phyloP scores from a whole-genome alignment of 1,140 invertebrate genomes.

The Triops longicaudatus region DNA sequence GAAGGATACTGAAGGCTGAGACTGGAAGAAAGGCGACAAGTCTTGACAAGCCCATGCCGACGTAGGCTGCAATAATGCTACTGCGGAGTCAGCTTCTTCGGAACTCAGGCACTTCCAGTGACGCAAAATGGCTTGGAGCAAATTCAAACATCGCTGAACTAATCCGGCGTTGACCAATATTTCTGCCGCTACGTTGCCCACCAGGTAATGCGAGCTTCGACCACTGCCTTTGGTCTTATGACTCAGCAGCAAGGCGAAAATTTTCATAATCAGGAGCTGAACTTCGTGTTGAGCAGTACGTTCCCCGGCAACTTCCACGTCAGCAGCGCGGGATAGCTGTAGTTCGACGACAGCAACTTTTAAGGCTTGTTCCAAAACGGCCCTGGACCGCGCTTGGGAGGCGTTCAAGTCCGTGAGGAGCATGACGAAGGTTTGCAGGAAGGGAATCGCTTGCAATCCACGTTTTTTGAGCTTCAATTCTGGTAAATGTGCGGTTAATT shows the following conservation, averaged over 20 bases:
- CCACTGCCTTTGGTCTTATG: slow-evolving; percentile 37
- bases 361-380: slow-evolving; percentile 64
- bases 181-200: slow-evolving; percentile 64
- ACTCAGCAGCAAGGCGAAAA: slow-evolving; percentile 48
- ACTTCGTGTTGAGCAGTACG: slow-evolving; percentile 64
- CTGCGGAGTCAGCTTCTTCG: slow-evolving; percentile 45
- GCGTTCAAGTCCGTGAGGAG: slow-evolving; percentile 81
- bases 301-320: slow-evolving; percentile 42
- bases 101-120: slow-evolving; percentile 63
- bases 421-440: slow-evolving; percentile 80
- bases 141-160: slow-evolving; percentile 69
- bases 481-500: slow-evolving; percentile 53
- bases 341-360: slow-evolving; percentile 65
- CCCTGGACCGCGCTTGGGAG: slow-evolving; percentile 66
- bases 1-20: slow-evolving; percentile 64
- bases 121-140: slow-evolving; percentile 66
- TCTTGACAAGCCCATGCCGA: slow-evolving; percentile 71
- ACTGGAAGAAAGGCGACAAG: slow-evolving; percentile 89
- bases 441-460: slow-evolving; percentile 79
- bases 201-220: slow-evolving; percentile 55
- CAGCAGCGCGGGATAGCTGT: slow-evolving; percentile 55
- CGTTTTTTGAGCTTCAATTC: slow-evolving; percentile 48
- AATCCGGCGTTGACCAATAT: slow-evolving; percentile 67
- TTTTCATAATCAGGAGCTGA: slow-evolving; percentile 68
- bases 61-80: slow-evolving; percentile 67